phyloP scores from a whole-genome alignment of 2,888 invertebrate genomes.

The Sinohyriopsis cumingii region DNA sequence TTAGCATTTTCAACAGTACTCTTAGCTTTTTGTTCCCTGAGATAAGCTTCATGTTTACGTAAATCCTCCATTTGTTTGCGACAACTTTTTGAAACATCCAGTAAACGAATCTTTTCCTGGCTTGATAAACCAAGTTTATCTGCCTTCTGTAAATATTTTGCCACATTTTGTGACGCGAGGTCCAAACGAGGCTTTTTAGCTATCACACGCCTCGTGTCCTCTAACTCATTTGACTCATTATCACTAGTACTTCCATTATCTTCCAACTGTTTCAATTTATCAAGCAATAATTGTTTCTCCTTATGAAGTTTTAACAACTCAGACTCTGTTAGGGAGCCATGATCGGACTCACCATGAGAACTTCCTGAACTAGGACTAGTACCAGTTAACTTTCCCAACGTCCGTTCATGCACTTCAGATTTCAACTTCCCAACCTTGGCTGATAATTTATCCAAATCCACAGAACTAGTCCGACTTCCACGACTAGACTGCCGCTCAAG shows the following conservation, averaged over 20 bases:
- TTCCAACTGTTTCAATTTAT: constrained; percentile 67
- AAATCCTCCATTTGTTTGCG: constrained; percentile 65
- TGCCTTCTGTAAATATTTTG: constrained; percentile 31
- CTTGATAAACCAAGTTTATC: constrained; percentile 27
- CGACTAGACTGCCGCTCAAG: constrained; percentile 44
- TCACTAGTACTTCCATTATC: constrained; percentile 61
- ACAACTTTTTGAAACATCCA: constrained; percentile 56
- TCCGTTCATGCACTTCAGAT: constrained; percentile 37
- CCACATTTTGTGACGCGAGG: constrained; percentile 11
- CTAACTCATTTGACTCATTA: constrained; percentile 35
- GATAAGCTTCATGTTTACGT: constrained; percentile 39
- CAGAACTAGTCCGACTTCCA: constrained; percentile 37
- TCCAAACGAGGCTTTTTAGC: constrained; percentile 52
- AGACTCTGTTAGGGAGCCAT: constrained; percentile 75
- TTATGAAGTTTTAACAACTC: constrained; percentile 63
- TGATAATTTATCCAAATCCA: constrained; percentile 30
- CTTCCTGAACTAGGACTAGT: constrained; percentile 58
- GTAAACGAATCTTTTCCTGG: constrained; percentile 40
- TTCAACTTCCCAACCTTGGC: constrained; percentile 34
- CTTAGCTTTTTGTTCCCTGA: constrained; percentile 41
- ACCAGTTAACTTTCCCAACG: constrained; percentile 26
- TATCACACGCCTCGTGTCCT: constrained; percentile 36
- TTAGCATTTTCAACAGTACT: constrained; percentile 29
- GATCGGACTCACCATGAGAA: constrained; percentile 72
- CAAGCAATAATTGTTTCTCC: constrained; percentile 66